Conservation (phyloP, 2,113 vertebrate species). For the Hoplias malabaricus region DNA sequence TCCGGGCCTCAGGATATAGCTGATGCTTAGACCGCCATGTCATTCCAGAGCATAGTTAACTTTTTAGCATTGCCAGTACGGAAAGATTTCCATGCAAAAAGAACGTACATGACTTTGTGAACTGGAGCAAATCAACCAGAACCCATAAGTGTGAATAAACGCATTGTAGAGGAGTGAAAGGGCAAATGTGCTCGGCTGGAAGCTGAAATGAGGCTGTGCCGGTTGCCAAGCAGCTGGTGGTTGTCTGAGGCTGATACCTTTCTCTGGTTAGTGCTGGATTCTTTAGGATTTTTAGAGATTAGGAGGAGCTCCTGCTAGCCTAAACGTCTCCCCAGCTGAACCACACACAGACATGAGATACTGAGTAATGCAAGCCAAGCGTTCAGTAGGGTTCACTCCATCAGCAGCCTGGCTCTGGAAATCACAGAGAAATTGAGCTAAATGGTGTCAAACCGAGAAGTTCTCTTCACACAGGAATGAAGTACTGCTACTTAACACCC, state of each 20-base stretch:
- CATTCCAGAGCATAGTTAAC: too few relatives aligned
- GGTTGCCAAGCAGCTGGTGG: slow-evolving; percentile 34
- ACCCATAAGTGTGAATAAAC: slow-evolving; percentile 10
- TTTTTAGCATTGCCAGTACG: not conserved
- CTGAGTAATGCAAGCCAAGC: slow-evolving; percentile 17
- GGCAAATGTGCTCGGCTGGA: slow-evolving; percentile 1
- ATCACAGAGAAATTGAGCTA: not conserved
- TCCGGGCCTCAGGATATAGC: too few relatives aligned
- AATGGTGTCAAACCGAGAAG: not conserved
- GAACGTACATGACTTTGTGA: not conserved
- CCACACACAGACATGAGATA: slow-evolving; percentile 17
- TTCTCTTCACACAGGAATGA: slow-evolving; percentile 11
- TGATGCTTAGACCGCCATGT: too few relatives aligned
- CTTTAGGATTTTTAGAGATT: slow-evolving; percentile 24
- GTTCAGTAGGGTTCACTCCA: not conserved
- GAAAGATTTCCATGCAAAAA: not conserved
- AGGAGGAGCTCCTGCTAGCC: not conserved
- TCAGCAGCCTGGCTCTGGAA: slow-evolving; percentile 2
- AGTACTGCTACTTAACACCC: not conserved
- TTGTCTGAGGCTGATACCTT: slow-evolving; percentile 41
- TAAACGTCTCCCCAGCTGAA: slow-evolving; percentile 16
- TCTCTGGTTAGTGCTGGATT: slow-evolving; percentile 19
- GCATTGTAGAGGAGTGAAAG: not conserved
- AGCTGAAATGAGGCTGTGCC: not conserved
- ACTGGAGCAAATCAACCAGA: not conserved